These are phyloP conservation scores for Lagorchestes hirsutus DNA, from an alignment of 2,797 vertebrate species.

Conservation along the genomic window DNA sequence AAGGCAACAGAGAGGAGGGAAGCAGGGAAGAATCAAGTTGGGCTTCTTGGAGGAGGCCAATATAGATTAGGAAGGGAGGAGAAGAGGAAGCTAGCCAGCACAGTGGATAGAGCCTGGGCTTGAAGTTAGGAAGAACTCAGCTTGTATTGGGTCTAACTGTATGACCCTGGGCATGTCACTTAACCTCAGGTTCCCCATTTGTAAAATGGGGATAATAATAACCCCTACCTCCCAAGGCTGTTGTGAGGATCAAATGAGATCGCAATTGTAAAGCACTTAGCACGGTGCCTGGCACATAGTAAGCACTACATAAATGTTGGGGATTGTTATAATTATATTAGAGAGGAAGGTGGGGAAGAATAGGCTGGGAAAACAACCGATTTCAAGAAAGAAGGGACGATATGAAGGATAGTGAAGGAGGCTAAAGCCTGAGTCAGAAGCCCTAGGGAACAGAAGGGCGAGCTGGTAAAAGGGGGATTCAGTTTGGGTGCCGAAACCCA, in stretches of 20 bases:
- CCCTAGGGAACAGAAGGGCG: background rate
- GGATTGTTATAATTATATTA: no score
- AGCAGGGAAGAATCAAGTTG: background rate
- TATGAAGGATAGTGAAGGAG: background rate
- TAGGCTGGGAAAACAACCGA: accelerated
- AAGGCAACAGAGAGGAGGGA: background rate
- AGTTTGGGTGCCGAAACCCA: background rate
- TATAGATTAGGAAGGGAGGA: background rate
- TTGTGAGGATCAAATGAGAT: background rate
- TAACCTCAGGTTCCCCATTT: background rate
- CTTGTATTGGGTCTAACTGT: background rate
- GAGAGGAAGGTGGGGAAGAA: slow-evolving; percentile 80
- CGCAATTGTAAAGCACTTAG: background rate
- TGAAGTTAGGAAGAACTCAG: background rate
- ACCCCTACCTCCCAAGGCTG: background rate
- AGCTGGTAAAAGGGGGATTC: background rate
- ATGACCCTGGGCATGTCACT: background rate
- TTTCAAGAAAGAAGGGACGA: background rate
- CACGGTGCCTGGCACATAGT: background rate
- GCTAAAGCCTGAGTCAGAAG: background rate
- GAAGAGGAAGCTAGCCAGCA: slow-evolving; percentile 74
- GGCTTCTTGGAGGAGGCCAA: background rate
- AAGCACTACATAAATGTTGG: background rate
- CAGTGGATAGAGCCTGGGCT: background rate
- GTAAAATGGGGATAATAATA: background rate